These are phyloP conservation scores for Eupithecia insigniata DNA, from an alignment of 2,888 invertebrate species.

Conservation along the genomic window DNA sequence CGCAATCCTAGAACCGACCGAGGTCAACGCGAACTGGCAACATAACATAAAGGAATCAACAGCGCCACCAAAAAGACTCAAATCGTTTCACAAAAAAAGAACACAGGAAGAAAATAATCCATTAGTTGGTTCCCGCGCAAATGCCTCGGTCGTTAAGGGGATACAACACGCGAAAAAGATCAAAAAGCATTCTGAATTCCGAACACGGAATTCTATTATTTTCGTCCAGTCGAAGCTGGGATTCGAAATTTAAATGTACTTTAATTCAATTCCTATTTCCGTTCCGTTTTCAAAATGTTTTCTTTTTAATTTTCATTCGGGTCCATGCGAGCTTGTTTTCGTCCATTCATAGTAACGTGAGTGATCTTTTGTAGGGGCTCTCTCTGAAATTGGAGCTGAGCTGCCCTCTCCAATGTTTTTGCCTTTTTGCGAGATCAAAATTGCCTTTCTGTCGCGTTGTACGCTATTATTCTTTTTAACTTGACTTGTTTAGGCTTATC, in stretches of 20 bases:
- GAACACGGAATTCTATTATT: slow-evolving; percentile 78
- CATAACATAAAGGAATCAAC: slow-evolving; percentile 59
- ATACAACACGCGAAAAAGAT: slow-evolving; percentile 73
- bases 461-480: slow-evolving; percentile 37
- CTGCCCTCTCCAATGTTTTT: slow-evolving; percentile 57
- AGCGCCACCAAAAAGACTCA: slow-evolving; percentile 55
- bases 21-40: slow-evolving; percentile 59
- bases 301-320: slow-evolving; percentile 79
- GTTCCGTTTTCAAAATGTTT: slow-evolving; percentile 74
- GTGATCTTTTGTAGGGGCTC: slow-evolving; percentile 82
- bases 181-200: slow-evolving; percentile 75
- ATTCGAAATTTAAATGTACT: slow-evolving; percentile 80
- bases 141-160: slow-evolving; percentile 76
- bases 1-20: slow-evolving; percentile 39
- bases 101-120: slow-evolving; percentile 83
- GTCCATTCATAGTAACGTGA: slow-evolving; percentile 82
- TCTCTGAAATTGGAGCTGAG: slow-evolving; percentile 79
- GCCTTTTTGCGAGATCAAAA: slow-evolving; percentile 77
- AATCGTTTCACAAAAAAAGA: slow-evolving; percentile 75
- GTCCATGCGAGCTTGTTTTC: slow-evolving; percentile 74
- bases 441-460: slow-evolving; percentile 59
- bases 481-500: slow-evolving; percentile 19
- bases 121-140: slow-evolving; percentile 81
- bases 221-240: slow-evolving; percentile 75
- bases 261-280: slow-evolving; percentile 82